Conservation (phyloP, 2,113 vertebrate species). For the Hystrix brachyura region DNA sequence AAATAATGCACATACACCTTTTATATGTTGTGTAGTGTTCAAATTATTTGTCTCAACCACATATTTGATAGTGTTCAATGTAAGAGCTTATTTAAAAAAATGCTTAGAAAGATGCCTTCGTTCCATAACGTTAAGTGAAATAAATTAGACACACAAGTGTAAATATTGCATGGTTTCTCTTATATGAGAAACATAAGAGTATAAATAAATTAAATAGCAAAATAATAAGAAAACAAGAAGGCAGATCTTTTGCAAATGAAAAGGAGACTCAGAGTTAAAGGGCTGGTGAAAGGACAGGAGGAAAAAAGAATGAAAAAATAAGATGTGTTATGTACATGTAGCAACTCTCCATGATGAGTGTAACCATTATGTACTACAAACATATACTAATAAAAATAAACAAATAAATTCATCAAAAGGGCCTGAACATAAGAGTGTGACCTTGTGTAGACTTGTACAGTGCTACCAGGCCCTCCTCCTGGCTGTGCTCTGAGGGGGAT, state of each 20-base stretch:
- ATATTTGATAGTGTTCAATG: neutral
- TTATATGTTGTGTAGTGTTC: neutral
- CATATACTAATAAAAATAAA: neutral
- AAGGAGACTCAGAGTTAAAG: neutral
- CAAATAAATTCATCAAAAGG: neutral
- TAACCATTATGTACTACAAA: neutral
- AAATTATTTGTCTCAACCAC: neutral
- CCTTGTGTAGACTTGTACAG: neutral
- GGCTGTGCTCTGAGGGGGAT: neutral
- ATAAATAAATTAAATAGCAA: neutral
- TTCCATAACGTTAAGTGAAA: neutral
- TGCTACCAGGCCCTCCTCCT: neutral
- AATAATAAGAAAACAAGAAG: neutral
- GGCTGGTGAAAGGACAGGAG: neutral
- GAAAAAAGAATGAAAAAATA: neutral
- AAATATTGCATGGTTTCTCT: neutral
- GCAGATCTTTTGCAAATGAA: neutral
- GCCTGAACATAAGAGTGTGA: neutral
- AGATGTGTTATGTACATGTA: neutral
- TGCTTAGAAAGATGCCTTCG: neutral
- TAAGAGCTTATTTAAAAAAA: neutral
- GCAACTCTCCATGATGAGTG: neutral
- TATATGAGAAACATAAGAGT: neutral
- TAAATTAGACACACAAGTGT: neutral
- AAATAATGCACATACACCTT: neutral